A percentile compares a stretch with the other conserved stretches of the same genome.
Conservation (phyloP, 2,113 vertebrate genomes). For the Cebus imitator region DNA sequence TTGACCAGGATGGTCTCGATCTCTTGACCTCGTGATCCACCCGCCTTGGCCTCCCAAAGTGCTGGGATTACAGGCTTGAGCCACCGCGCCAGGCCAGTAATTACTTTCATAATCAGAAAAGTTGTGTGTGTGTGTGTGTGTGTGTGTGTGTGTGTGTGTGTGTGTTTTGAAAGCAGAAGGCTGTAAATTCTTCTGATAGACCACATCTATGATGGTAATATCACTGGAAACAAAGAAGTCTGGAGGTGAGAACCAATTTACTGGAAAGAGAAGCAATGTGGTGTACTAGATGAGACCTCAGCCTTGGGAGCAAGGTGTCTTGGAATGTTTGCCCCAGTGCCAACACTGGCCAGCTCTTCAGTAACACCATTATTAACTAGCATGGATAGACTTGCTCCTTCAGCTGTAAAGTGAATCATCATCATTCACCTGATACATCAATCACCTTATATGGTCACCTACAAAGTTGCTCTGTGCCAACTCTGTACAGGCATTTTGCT, state of each 20-base stretch:
- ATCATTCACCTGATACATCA: not conserved
- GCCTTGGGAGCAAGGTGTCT: not conserved
- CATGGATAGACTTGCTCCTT: not conserved
- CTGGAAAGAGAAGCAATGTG: not conserved
- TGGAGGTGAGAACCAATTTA: not conserved
- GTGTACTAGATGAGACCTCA: not conserved
- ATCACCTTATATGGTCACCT: not conserved
- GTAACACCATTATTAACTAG: not conserved
- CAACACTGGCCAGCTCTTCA: not conserved
- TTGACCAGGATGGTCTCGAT: no score
- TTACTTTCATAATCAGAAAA: conserved; percentile 13
- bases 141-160: not conserved
- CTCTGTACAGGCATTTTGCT: not conserved
- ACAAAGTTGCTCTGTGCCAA: not conserved
- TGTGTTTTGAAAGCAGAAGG: conserved; percentile 20
- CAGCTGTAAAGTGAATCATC: not conserved
- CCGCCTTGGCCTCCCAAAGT: no score
- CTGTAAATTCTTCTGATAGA: not conserved
- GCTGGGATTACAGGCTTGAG: no score
- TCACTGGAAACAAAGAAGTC: not conserved
- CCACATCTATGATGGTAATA: not conserved
- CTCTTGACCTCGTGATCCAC: no score
- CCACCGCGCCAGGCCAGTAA: not conserved
- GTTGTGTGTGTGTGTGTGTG: not conserved
- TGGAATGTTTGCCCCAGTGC: not conserved